phyloP scores from a whole-genome alignment of 2,888 invertebrate species.

The Rhodophaea formosa region DNA sequence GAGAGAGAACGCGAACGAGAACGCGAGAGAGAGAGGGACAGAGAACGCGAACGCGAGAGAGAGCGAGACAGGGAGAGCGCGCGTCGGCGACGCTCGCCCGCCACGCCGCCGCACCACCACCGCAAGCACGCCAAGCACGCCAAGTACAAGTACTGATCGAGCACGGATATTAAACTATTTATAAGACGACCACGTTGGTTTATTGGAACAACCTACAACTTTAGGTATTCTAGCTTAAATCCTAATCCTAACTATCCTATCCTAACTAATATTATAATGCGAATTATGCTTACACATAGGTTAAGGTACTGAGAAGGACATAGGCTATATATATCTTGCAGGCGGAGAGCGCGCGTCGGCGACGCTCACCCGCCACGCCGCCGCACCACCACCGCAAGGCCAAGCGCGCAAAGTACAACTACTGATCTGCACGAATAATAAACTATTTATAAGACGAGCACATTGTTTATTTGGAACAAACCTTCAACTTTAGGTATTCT shows the following conservation, averaged over 20 bases:
- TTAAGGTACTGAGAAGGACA: constrained; percentile 41
- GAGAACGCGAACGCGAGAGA: constrained; percentile 49
- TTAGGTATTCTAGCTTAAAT: no score
- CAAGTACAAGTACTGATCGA: constrained; percentile 66
- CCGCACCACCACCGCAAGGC: constrained; percentile 67
- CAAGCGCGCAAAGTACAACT: constrained; percentile 73
- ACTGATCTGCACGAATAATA: constrained; percentile 44
- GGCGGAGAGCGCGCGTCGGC: constrained; percentile 49
- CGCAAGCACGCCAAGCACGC: constrained; percentile 69
- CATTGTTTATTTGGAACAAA: neutral
- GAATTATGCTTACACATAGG: no score
- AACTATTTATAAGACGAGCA: constrained; percentile 5
- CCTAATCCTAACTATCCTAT: no score
- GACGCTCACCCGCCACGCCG: constrained; percentile 68
- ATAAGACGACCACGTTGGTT: constrained; percentile 6
- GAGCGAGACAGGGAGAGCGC: constrained; percentile 53
- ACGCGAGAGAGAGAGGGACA: constrained; percentile 40
- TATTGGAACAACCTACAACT: neutral
- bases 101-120: constrained; percentile 71
- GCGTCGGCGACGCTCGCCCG: constrained; percentile 57
- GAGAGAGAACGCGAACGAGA: constrained; percentile 43
- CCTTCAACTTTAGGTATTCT: no score
- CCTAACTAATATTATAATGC: no score
- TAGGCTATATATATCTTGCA: constrained; percentile 50
- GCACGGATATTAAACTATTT: constrained; percentile 23